These are phyloP conservation scores for Callyntrura guangdongensis DNA, from an alignment of 2,888 invertebrate species.

Conservation along the genomic window DNA sequence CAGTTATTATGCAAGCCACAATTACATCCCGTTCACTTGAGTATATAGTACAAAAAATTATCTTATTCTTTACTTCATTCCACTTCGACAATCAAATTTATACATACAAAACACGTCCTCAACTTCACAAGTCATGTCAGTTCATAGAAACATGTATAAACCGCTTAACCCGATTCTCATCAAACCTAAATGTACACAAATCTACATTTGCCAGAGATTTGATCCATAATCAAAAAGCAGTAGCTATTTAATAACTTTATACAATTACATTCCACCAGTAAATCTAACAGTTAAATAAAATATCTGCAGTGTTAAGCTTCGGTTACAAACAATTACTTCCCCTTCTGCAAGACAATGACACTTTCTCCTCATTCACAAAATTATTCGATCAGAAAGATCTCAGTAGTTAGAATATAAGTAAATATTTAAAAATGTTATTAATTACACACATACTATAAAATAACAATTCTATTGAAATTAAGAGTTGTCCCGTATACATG, in stretches of 20 bases:
- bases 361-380: not conserved
- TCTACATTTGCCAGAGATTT: no score
- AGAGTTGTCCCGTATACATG: no score
- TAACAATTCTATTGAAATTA: not conserved
- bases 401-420: not conserved
- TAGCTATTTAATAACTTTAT: not conserved
- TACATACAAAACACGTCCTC: not conserved
- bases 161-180: not conserved
- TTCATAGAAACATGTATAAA: not conserved
- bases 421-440: slow-evolving; percentile 12
- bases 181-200: not conserved
- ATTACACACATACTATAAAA: not conserved
- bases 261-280: not conserved
- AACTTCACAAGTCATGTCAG: not conserved
- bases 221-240: not conserved
- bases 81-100: not conserved
- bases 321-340: not conserved
- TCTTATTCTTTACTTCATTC: not conserved
- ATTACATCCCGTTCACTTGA: slow-evolving; percentile 12
- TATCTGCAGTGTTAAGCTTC: no score
- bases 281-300: not conserved
- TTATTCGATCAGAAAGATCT: not conserved
- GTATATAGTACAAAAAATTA: slow-evolving; percentile 17
- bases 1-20: slow-evolving; percentile 16
- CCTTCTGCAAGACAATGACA: not conserved